Percentiles rank a stretch among this genome's conserved stretches.
Conservation (phyloP, 2,797 vertebrate genomes). For the Cephalopachus bancanus region DNA sequence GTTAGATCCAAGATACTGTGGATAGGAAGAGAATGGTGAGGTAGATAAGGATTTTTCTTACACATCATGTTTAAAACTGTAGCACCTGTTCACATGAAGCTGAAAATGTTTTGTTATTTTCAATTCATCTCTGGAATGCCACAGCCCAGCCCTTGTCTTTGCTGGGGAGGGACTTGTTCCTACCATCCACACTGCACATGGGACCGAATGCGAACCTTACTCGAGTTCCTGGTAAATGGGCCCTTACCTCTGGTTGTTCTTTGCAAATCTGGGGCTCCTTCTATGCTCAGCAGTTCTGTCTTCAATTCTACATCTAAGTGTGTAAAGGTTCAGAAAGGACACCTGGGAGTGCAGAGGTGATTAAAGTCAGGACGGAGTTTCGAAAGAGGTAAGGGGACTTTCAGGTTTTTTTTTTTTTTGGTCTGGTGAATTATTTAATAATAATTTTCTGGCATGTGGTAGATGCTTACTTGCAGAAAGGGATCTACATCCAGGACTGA, state of each 20-base stretch:
- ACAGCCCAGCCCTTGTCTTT: neutral
- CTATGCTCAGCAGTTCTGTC: constrained; percentile 15
- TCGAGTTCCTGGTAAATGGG: neutral
- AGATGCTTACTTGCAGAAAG: constrained; percentile 67
- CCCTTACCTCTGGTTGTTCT: neutral
- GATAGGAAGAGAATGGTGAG: neutral
- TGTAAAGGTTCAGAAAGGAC: constrained; percentile 41
- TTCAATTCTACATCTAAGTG: constrained; percentile 56
- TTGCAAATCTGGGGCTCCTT: neutral
- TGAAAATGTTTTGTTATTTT: neutral
- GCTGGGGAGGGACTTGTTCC: neutral
- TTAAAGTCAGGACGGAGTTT: constrained; percentile 69
- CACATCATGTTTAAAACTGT: neutral
- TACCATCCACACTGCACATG: neutral
- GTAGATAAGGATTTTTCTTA: constrained; percentile 14
- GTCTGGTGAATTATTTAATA: constrained; percentile 56
- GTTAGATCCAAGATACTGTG: neutral
- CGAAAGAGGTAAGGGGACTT: constrained; percentile 24
- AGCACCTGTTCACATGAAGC: neutral
- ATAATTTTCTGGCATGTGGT: constrained; percentile 49
- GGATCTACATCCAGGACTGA: neutral
- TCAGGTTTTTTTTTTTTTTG: neutral
- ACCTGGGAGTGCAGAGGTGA: constrained; percentile 70
- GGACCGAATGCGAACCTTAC: neutral
- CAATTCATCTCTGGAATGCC: neutral